phyloP scores from a whole-genome alignment of 2,113 vertebrate species.

The Chlamydotis undulata region DNA sequence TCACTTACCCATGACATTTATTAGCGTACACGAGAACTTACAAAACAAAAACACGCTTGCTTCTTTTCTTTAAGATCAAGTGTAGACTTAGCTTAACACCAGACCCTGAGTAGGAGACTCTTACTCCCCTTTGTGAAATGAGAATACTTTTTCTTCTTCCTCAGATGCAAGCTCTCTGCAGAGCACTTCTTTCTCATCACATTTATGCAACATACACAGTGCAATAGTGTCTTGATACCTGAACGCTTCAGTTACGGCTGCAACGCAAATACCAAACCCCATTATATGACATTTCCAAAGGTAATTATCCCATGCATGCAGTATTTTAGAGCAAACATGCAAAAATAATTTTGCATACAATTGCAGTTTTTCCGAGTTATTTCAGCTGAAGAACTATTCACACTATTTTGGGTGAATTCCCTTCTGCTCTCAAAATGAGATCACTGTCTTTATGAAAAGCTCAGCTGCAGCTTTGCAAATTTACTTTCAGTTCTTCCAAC shows the following conservation, averaged over 20 bases:
- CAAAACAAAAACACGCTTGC: neutral
- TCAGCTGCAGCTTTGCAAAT: constrained; percentile 46
- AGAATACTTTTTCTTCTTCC: neutral
- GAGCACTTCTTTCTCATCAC: neutral
- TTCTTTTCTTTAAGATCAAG: neutral
- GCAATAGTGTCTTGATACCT: neutral
- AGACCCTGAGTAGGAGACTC: neutral
- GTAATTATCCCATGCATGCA: neutral
- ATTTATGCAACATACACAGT: neutral
- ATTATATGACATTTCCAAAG: neutral
- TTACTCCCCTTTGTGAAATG: neutral
- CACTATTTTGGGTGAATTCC: constrained; percentile 6
- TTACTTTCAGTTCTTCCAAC: neutral
- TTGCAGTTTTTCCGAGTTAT: neutral
- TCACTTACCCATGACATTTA: neutral
- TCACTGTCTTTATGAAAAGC: neutral
- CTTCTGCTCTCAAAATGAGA: neutral
- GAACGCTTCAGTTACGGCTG: neutral
- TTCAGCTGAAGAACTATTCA: neutral
- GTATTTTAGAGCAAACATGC: neutral
- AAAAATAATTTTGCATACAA: constrained; percentile 28
- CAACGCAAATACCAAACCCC: neutral
- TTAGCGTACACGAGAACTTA: neutral
- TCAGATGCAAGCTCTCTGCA: neutral
- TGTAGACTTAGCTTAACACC: neutral